Percentiles rank a stretch among this genome's conserved stretches.
phyloP scores from a whole-genome alignment of 2,113 vertebrate genomes.

The Pan troglodytes region NHGRI_mPanTro3-v2.1_pri NC_072409.2:30833501-30834000 shows the following conservation, averaged over 20 bases:
- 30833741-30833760: background rate
- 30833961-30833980: background rate
- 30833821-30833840: background rate
- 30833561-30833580: constrained; percentile 39
- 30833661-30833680: background rate
- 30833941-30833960: too few species aligned
- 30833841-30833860: background rate
- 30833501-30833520: constrained; percentile 22
- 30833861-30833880: background rate
- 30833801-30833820: background rate
- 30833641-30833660: background rate
- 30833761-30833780: background rate
- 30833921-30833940: background rate
- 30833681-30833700: background rate
- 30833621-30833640: constrained; percentile 11
- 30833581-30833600: background rate
- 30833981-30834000: background rate
- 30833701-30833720: background rate
- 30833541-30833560: constrained; percentile 43
- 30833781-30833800: background rate
- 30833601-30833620: background rate
- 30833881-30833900: background rate
- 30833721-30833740: background rate
- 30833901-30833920: background rate
- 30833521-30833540: background rate